Base-by-base conservation (phyloP, 2,797 vertebrate species). In the Fundulus diaphanus region DNA sequence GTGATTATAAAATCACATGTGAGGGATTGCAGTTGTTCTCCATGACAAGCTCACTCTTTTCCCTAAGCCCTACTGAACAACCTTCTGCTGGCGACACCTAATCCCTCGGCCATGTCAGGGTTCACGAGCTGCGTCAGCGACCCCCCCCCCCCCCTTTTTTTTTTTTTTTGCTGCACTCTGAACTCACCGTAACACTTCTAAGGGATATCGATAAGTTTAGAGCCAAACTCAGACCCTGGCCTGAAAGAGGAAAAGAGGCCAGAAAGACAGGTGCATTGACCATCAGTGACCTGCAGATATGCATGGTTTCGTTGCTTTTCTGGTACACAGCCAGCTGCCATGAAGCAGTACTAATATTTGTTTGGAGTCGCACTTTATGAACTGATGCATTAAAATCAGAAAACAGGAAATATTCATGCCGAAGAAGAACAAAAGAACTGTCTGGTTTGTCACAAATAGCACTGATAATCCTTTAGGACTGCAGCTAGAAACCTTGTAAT, bases 1-100 rank as follows among this genome's bases (percentile, higher is more conserved):
- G 54, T 24, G 85, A 90, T 92, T 93, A 90, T 78, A 84, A 84
- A 82, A 90, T 93, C 93, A 93, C 92, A 91, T 93, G 93, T 84
- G 72, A 57, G 51, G 91, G 91, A 92, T 92, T 93, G 84, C 78
- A 76, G 61, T 78, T 77, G 83, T 68, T 66, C 49, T 56, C 85
- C 79, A 78, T 76, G 77, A 85, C 77, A 86, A 78, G 72, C 72
- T 83, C 33, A 8, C 76, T 85, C 72, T 88, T 88, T 68, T 82
- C 74, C 68, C 57, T 72, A 44, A 71, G n/a, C 52, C 16, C 29
- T n/a, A 20, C 22, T 15, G 0, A 16, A 66, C 73, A 78, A 85
- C 83, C 81, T 68, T 81, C 70, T 69, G 57, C 56, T 18, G 31
- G 27, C 42, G 33, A 85, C 80, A 70, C 70, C 70, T 80, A 78